Percentiles rank a stretch among this genome's conserved stretches.
Conservation (phyloP, 2,797 vertebrate genomes). For the Eulemur coronatus region DNA sequence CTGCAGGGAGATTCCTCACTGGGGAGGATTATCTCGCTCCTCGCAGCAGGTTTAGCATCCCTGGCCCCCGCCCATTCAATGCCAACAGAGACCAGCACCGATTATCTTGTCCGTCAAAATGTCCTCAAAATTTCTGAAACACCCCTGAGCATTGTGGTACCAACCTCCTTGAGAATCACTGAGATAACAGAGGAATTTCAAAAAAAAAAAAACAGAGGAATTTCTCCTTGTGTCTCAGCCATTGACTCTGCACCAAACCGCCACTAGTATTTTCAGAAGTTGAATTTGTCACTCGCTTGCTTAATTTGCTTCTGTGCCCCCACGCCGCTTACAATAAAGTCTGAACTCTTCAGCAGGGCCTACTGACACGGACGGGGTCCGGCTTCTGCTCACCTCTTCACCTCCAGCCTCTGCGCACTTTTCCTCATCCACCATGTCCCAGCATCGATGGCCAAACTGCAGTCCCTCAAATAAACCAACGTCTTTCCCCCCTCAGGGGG, state of each 20-base stretch:
- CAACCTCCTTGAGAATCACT: background rate
- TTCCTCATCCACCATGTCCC: background rate
- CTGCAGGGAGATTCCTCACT: background rate
- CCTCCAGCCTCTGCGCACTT: background rate
- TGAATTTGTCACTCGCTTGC: background rate
- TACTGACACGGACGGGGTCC: fast-evolving
- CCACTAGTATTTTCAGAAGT: background rate
- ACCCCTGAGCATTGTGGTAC: fast-evolving
- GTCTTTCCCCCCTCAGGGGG: background rate
- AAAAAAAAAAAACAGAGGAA: background rate
- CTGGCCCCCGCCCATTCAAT: fast-evolving
- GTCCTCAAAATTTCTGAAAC: background rate
- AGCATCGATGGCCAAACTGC: background rate
- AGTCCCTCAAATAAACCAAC: background rate
- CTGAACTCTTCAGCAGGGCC: background rate
- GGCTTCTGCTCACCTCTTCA: background rate
- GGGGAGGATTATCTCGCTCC: background rate
- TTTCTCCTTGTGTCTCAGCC: background rate
- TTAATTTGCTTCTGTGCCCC: background rate
- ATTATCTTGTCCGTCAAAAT: background rate
- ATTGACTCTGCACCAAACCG: too few relatives aligned
- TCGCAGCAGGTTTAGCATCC: fast-evolving
- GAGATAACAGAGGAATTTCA: background rate
- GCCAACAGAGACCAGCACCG: background rate
- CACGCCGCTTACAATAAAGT: too few relatives aligned